Conservation (phyloP, 2,797 vertebrate species). For the Oceanodroma leucorhoa region DNA sequence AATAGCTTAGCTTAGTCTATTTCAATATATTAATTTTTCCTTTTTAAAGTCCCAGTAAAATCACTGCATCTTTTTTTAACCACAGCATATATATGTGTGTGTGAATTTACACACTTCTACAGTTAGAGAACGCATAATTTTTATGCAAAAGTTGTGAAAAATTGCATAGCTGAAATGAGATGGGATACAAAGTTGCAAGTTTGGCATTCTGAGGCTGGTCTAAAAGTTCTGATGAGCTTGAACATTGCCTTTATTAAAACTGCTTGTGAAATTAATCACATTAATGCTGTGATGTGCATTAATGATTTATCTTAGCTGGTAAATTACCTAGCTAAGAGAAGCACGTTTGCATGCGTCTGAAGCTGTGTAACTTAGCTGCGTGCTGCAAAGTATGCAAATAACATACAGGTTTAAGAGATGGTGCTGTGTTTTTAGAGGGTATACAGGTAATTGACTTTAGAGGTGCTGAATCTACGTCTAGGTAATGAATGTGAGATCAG, state of each 20-base stretch:
- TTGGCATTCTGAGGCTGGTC: not conserved
- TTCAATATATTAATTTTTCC: not conserved
- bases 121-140: not conserved
- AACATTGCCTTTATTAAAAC: not conserved
- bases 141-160: not conserved
- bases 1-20: not conserved
- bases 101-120: not conserved
- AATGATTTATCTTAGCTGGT: not conserved
- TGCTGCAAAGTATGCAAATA: not conserved
- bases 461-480: not conserved
- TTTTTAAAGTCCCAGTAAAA: not conserved
- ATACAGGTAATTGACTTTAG: not conserved
- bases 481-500: not conserved
- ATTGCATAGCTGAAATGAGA: not conserved
- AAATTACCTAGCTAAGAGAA: not conserved
- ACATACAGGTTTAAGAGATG: not conserved
- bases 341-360: not conserved
- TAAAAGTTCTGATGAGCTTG: not conserved
- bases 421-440: not conserved
- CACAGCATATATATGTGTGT: not conserved
- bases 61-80: not conserved
- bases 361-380: accelerated
- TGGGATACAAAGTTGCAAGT: not conserved
- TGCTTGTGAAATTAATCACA: not conserved
- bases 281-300: not conserved